Evolutionary conservation across 2,888 invertebrate species (phyloP), one percentile per base, ranked within the genome.

Genomic region (Malacosoma neustria): DNA sequence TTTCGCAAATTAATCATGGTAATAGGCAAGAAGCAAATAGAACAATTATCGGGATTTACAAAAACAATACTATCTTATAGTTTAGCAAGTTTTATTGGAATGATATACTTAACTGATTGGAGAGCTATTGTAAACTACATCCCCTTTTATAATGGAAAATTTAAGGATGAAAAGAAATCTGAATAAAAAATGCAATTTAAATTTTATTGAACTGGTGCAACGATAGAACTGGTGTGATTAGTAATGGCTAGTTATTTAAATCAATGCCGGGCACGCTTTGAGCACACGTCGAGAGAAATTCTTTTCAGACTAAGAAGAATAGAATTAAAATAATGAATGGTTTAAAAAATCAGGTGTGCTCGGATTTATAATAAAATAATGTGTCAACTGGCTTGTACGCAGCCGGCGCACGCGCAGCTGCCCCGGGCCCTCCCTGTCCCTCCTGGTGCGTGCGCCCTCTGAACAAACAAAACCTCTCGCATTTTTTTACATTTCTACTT

Each of bases 81-180:
- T 13, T 64, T 87, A 22, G 84, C 89, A 1, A 86, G 85, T 29
- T 67, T 87, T n/a, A 51, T 89, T 7, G 72, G 69, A 0, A 38
- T 90, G 9, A 54, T 90, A 1, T 95, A 92, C 62, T 69, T 91
- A 35, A 93, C 93, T 0, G 94, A 95, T 54, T 95, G 94, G 94
- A 92, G 89, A 64, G 57, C 86, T 6, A 66, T 94, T 9, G 79
- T 90, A 14, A 87, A 88, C 46, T 90, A 89, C 61, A 66, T 95
- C 36, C 95, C 95, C 4, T 92, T 88, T 67, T 94, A 93, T 67
- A 90, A 90, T 55, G 87, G 88, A 15, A 91, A 92, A 74, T 93
- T 89, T 70, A 39, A 58, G 64, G 46, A 44, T 6, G 33, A 43
- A 33, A 44, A 43, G 29, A 48, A 46, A 32, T 9, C 39, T 30